These are phyloP conservation scores for Vollenhovia emeryi DNA, from an alignment of 1,140 invertebrate genomes.

Conservation along the genomic window DNA sequence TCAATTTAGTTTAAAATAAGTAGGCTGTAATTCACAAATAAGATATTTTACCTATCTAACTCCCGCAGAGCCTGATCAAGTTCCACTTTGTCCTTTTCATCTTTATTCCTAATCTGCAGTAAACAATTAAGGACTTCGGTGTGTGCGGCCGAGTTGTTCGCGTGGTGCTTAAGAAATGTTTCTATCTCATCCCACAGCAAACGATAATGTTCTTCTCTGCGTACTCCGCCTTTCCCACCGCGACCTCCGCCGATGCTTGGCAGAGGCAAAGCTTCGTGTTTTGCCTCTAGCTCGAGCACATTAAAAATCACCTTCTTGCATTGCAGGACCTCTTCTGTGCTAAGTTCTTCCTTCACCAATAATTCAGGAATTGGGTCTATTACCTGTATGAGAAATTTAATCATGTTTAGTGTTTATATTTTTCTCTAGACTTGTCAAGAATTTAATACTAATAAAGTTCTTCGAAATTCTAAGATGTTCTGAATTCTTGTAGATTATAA, in stretches of 20 bases:
- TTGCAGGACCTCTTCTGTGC: conserved; percentile 93
- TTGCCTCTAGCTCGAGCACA: conserved; percentile 92
- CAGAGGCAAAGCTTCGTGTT: conserved; percentile 92
- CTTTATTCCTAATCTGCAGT: conserved; percentile 90
- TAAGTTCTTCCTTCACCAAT: conserved; percentile 93
- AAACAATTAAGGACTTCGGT: conserved; percentile 93
- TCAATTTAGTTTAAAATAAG: neutral
- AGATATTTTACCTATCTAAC: conserved; percentile 85
- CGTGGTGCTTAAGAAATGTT: conserved; percentile 91
- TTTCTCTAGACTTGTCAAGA: neutral
- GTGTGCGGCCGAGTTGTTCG: conserved; percentile 88
- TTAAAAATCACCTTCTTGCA: conserved; percentile 95
- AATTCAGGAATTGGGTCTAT: conserved; percentile 92
- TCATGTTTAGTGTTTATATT: neutral
- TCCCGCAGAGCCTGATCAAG: conserved; percentile 87
- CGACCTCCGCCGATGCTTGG: conserved; percentile 86
- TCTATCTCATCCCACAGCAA: conserved; percentile 96
- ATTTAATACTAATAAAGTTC: neutral
- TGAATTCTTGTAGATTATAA: neutral
- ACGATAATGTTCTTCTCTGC: conserved; percentile 95
- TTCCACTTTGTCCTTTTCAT: conserved; percentile 89
- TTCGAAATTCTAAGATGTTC: neutral
- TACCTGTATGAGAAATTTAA: conserved; percentile 85
- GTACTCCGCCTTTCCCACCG: conserved; percentile 87
- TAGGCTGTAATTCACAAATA: neutral